Base-by-base conservation (phyloP, 1,140 invertebrate species). In the Papilio machaon region DNA sequence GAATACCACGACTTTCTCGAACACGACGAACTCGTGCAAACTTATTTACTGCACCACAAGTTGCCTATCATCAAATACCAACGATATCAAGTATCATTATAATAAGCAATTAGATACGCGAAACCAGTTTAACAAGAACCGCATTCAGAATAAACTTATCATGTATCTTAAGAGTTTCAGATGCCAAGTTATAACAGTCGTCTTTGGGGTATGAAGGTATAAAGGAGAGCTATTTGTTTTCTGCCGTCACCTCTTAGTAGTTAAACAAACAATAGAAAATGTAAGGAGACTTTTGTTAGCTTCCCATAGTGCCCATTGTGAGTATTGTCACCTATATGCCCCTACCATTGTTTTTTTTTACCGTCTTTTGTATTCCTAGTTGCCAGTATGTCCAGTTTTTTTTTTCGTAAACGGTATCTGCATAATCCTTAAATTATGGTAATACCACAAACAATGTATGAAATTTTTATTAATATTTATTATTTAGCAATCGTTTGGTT, bases 241-340 rank as follows among this genome's bases (percentile, higher is more conserved):
- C 88, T 88, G 82, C 91, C 87, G 90, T 91, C 91, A 92, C 88
- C 91, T 94, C 84, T 90, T 86, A 88, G 86, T 87, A 88, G 85
- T 88, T 90, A 93, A 92, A 92, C 92, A 94, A 92, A 94, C 92
- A 94, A 92, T 91, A 84, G 87, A 89, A 92, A 91, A 93, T 92
- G 92, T 88, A 87, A 88, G 86, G 83, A 83, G 80, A 90, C 86
- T 91, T 92, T 94, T 94, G 91, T 94, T 81, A 84, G 80, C 87
- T 92, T 91, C 89, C 88, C 91, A 92, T 92, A 92, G 90, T 60
- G 38, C 79, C 87, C 82, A 90, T 94, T 94, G 92, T 94, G 73
- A 83, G 79, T 84, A 91, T 93, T 94, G 92, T 94, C 88, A 94
- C 88, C 89, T 92, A 90, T 93, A 87, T 92, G 86, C 49, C 80